Conservation (phyloP, 2,113 vertebrate genomes). For the Oryzias celebensis region DNA sequence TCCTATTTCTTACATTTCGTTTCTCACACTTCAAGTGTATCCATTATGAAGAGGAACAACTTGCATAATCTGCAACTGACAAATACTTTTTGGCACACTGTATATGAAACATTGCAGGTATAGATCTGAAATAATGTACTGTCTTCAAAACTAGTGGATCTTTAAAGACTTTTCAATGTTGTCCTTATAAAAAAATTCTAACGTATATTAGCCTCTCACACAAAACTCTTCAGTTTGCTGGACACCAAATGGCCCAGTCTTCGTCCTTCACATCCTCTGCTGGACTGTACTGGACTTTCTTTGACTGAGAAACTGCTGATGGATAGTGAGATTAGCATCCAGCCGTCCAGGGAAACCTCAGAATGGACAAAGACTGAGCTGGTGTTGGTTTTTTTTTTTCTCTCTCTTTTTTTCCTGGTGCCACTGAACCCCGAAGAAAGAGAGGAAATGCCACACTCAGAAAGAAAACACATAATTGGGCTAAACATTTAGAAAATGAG, state of each 20-base stretch:
- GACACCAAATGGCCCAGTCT: conserved; percentile 56
- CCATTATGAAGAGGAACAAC: no score
- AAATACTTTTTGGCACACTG: no score
- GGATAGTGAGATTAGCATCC: conserved; percentile 48
- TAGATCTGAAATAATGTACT: no score
- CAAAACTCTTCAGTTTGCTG: conserved; percentile 61
- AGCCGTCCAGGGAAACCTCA: conserved; percentile 32
- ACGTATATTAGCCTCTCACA: conserved; percentile 38
- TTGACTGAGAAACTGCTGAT: conserved; percentile 52
- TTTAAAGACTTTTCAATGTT: no score
- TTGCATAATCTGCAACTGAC: no score
- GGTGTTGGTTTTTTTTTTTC: not conserved
- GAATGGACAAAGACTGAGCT: conserved; percentile 50
- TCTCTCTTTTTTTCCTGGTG: conserved; percentile 43
- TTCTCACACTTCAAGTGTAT: no score
- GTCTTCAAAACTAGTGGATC: no score
- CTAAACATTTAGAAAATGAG: conserved; percentile 1
- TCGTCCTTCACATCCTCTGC: conserved; percentile 17
- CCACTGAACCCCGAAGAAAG: conserved; percentile 34
- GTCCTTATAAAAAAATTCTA: not conserved
- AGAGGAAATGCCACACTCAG: conserved; percentile 35
- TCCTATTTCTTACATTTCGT: no score
- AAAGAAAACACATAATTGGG: conserved; percentile 11
- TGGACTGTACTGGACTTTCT: conserved; percentile 30
- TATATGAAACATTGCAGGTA: no score